Conservation (phyloP, 2,797 vertebrate genomes). For the Epinephelus awoara region DNA sequence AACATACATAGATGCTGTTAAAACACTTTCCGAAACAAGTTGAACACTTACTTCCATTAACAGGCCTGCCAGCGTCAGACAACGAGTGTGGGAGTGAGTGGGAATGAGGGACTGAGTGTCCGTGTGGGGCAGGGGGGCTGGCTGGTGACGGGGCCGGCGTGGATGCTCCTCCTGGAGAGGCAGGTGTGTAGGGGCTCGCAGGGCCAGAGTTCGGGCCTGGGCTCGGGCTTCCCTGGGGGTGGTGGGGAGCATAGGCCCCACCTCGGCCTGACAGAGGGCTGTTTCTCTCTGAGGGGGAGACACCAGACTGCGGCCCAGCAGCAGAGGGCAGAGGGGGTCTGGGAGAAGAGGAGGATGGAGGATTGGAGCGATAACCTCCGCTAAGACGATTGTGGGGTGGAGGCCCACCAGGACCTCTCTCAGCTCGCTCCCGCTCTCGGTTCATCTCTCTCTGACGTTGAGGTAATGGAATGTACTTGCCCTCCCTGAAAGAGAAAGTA, state of each 20-base stretch:
- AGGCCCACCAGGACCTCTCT: slow-evolving; percentile 76
- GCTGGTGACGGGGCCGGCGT: slow-evolving; percentile 65
- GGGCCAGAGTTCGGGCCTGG: slow-evolving; percentile 72
- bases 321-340: slow-evolving; percentile 76
- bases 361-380: slow-evolving; percentile 77
- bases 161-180: slow-evolving; percentile 68
- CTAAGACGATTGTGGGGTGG: slow-evolving; percentile 71
- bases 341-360: slow-evolving; percentile 77
- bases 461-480: slow-evolving; percentile 92
- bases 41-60: slow-evolving; percentile 78
- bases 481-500: slow-evolving; percentile 83
- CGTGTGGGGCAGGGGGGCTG: slow-evolving; percentile 75
- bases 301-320: slow-evolving; percentile 68
- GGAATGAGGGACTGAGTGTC: slow-evolving; percentile 79
- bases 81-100: slow-evolving; percentile 81
- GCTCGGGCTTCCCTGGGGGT: slow-evolving; percentile 76
- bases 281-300: slow-evolving; percentile 78
- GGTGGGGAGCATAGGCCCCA: slow-evolving; percentile 71
- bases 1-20: neutral
- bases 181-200: slow-evolving; percentile 66
- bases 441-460: slow-evolving; percentile 92
- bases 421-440: slow-evolving; percentile 72
- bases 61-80: slow-evolving; percentile 74
- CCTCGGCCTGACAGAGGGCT: slow-evolving; percentile 78
- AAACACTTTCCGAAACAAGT: neutral